Percentiles rank a stretch among this genome's conserved stretches.
Evolutionary conservation across 2,113 vertebrate genomes (phyloP).

Genomic region (Arvicanthis niloticus): DNA sequence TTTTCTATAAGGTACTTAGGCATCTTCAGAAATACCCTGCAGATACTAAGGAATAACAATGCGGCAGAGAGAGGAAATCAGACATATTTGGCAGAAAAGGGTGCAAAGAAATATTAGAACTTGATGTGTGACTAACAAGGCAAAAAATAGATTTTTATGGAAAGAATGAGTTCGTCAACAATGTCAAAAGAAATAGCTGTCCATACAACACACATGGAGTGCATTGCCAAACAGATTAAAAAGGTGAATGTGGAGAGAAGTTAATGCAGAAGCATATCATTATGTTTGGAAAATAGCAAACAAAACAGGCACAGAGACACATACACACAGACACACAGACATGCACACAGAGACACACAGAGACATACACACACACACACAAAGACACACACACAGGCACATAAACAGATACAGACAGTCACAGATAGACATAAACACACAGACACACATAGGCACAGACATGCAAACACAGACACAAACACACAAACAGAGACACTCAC

Average conservation of each 20-base stretch:
- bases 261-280: background rate
- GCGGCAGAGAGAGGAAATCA: background rate
- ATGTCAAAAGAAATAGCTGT: background rate
- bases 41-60: background rate
- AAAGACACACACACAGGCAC: too few relatives aligned
- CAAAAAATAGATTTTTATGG: background rate
- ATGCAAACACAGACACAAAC: background rate
- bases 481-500: too few relatives aligned
- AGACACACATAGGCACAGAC: background rate
- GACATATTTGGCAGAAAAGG: background rate
- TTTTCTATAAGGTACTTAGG: background rate
- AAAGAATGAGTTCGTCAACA: background rate
- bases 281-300: background rate
- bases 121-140: background rate
- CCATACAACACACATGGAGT: background rate
- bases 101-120: background rate
- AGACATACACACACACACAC: background rate
- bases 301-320: background rate
- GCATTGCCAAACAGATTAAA: background rate
- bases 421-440: background rate
- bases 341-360: background rate
- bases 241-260: background rate
- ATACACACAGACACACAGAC: background rate
- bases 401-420: too few relatives aligned
- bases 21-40: too few relatives aligned